Conservation (phyloP, 2,113 vertebrate species). For the Xyliphius kryptos region DNA sequence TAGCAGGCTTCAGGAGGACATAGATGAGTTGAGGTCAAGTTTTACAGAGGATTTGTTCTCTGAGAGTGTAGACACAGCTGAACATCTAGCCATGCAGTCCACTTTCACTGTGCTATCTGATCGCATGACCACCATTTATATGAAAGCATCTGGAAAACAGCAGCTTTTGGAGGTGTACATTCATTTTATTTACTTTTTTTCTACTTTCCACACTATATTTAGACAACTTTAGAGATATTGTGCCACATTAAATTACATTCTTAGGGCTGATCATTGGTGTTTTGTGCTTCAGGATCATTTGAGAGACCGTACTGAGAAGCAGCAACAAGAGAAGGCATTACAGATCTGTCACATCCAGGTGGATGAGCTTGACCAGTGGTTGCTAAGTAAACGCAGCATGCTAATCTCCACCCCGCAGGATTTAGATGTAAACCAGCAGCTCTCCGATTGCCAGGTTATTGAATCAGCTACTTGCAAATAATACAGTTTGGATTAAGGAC, state of each 20-base stretch:
- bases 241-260: too few species aligned
- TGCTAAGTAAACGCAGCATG: constrained; percentile 75
- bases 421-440: constrained; percentile 90
- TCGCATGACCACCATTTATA: constrained; percentile 90
- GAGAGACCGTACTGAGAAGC: constrained; percentile 87
- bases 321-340: constrained; percentile 86
- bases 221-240: too few species aligned
- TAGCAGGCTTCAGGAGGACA: constrained; percentile 89
- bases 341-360: constrained; percentile 83
- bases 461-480: not conserved
- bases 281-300: constrained; percentile 74
- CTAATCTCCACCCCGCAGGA: constrained; percentile 74
- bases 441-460: constrained; percentile 87
- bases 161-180: constrained; percentile 95
- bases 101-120: constrained; percentile 87
- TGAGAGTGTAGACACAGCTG: constrained; percentile 77
- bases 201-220: too few species aligned
- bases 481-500: not conserved
- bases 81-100: constrained; percentile 87
- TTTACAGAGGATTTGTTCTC: constrained; percentile 82
- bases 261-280: too few species aligned
- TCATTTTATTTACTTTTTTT: too few species aligned
- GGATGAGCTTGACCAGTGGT: constrained; percentile 89
- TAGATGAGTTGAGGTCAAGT: constrained; percentile 76
- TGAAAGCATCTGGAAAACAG: constrained; percentile 88